phyloP scores from a whole-genome alignment of 2,113 vertebrate species.

The Cinclus mexicanus region DNA sequence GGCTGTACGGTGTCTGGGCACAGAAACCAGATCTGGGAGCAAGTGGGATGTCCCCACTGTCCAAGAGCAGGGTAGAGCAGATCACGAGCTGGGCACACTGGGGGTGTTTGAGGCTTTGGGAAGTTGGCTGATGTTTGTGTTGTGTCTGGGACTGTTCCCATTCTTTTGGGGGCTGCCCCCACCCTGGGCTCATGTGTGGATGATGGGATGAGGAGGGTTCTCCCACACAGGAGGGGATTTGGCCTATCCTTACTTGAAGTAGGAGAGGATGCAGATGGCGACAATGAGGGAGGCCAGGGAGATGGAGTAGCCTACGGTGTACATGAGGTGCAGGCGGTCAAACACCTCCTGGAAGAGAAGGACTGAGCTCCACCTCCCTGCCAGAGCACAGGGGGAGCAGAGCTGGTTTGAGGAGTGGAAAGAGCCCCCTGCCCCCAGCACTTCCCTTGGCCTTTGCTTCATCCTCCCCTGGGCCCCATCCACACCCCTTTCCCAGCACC shows the following conservation, averaged over 20 bases:
- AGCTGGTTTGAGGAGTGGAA: neutral
- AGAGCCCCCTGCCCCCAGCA: neutral
- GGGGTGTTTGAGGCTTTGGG: neutral
- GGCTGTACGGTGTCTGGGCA: neutral
- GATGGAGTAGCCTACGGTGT: constrained; percentile 88
- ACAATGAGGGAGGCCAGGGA: constrained; percentile 83
- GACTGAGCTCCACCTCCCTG: neutral
- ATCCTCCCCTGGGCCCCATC: neutral
- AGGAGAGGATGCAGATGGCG: constrained; percentile 86
- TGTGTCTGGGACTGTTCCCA: neutral
- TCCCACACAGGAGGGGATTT: accelerated
- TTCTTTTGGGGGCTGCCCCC: neutral
- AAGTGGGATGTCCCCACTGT: too few relatives aligned
- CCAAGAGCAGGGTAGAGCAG: neutral
- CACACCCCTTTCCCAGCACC: neutral
- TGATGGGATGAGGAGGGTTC: accelerated
- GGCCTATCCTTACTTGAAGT: constrained; percentile 84
- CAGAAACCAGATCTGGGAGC: neutral
- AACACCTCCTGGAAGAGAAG: constrained; percentile 82
- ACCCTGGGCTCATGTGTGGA: accelerated
- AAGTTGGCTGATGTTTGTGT: neutral
- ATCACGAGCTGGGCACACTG: neutral
- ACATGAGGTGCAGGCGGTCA: constrained; percentile 88
- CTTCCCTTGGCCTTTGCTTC: neutral
- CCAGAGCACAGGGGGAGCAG: neutral